Base-by-base conservation (phyloP, 2,888 invertebrate species). In the Caenorhabditis sp. region DNA sequence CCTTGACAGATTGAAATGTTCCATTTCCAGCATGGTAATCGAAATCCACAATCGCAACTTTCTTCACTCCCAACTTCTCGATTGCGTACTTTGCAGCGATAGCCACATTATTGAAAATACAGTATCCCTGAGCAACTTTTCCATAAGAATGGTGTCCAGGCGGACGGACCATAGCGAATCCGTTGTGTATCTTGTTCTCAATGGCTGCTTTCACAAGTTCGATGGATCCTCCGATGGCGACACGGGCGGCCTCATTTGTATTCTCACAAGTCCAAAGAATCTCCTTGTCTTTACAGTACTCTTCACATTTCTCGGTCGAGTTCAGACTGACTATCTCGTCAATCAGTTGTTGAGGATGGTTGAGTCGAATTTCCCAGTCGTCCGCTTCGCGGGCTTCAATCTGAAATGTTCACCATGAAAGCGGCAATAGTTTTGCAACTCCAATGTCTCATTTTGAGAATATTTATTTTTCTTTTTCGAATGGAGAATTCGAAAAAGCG, bases 61-160 rank as follows among this genome's bases (percentile, higher is more conserved):
- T 86, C 63, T 84, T 75, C 26, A 89, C 76, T 24, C 87, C 88
- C 16, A 88, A 61, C 19, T 73, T 63, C 63, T 89, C 88, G 26
- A 89, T 73, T 0, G 89, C 94, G 85, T 96, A 94, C 92, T 96
- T 95, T 22, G 98, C 97, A 63, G 98, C 97, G 89, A 98, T 95
- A 58, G 97, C 97, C 77, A 98, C 95, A 72, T 97, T 96, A 94
- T 99, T 99, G 94, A 98, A 99, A 94, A 97, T 98, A 93, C 99
- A 99, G 94, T 98, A 99, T 72, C 98, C 98, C 92, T 85, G 85
- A 22, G 89, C 84, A 19, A 79, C 51, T 51, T 82, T 87, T n/a
- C 87, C 89, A 58, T 98, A 98, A 0, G 98, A 97, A 90, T 94
- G 94, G 88, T 94, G 94, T 16, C 96, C 97, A 0, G 98, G 98